A percentile compares a stretch with the other conserved stretches of the same genome.
These are phyloP conservation scores for Epinephelus malabaricus DNA, from an alignment of 2,797 vertebrate species.

Conservation along the genomic window DNA sequence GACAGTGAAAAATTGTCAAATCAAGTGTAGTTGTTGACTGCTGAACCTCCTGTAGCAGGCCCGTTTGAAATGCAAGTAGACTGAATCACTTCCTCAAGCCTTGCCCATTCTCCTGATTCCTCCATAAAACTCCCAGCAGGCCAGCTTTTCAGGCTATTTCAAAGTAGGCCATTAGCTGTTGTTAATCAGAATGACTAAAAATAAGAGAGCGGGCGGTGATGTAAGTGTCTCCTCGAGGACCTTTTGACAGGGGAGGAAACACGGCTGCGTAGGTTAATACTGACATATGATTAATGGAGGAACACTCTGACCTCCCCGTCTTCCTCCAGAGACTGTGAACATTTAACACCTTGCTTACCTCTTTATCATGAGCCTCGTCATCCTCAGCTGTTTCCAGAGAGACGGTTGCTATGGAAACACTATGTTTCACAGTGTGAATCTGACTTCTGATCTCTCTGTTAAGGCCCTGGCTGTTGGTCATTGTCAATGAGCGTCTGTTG, in stretches of 20 bases:
- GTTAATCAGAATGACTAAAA: slow-evolving; percentile 57
- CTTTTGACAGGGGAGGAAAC: slow-evolving; percentile 43
- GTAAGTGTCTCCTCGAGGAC: slow-evolving; percentile 44
- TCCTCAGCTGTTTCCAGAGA: slow-evolving; percentile 17
- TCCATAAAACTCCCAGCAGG: slow-evolving; percentile 57
- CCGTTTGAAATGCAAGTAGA: slow-evolving; percentile 21
- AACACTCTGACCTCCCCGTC: slow-evolving; percentile 33
- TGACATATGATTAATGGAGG: slow-evolving; percentile 39
- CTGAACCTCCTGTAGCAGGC: slow-evolving; percentile 28
- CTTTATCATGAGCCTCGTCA: neutral
- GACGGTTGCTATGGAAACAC: slow-evolving; percentile 39
- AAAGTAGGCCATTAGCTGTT: slow-evolving; percentile 46
- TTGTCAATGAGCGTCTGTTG: no score
- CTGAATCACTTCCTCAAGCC: slow-evolving; percentile 49
- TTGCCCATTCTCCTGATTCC: slow-evolving; percentile 43
- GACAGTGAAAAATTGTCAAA: slow-evolving; percentile 62
- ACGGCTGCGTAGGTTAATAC: slow-evolving; percentile 22
- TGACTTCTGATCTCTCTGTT: slow-evolving; percentile 61
- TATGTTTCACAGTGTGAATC: slow-evolving; percentile 38
- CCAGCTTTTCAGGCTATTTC: slow-evolving; percentile 22
- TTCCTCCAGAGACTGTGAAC: slow-evolving; percentile 21
- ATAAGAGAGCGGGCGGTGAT: slow-evolving; percentile 38
- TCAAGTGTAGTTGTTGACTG: slow-evolving; percentile 55
- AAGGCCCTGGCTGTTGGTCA: neutral
- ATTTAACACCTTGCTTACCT: slow-evolving; percentile 28